Evolutionary conservation across 2,113 vertebrate species (phyloP).

Genomic region (Origma solitaria): DNA sequence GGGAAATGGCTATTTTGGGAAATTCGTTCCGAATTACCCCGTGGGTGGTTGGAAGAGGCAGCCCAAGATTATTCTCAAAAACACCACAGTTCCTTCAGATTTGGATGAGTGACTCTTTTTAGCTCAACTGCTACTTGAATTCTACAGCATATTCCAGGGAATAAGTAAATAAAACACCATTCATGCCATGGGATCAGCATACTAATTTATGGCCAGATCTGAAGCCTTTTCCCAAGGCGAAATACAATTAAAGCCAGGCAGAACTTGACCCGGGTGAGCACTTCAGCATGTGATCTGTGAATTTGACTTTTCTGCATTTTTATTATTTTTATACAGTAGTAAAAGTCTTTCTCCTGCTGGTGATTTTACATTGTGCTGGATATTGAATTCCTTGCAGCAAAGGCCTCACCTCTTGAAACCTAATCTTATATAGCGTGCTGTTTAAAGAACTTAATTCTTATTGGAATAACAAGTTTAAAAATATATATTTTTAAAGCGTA

Average conservation of each 20-base stretch:
- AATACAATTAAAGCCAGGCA: slow-evolving; percentile 51
- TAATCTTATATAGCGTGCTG: background rate
- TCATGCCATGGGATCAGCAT: slow-evolving; percentile 1
- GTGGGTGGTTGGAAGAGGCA: background rate
- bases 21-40: background rate
- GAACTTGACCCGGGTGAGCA: slow-evolving; percentile 31
- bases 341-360: slow-evolving; percentile 16
- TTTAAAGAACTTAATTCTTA: slow-evolving; percentile 53
- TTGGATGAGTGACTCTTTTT: background rate
- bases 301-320: slow-evolving; percentile 46
- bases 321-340: slow-evolving; percentile 3
- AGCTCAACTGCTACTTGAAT: slow-evolving; percentile 18
- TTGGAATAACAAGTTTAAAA: slow-evolving; percentile 44
- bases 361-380: slow-evolving; percentile 16
- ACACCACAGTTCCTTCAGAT: background rate
- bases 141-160: slow-evolving; percentile 25
- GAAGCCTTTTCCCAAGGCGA: slow-evolving; percentile 57
- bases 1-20: background rate
- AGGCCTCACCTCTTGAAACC: slow-evolving; percentile 47
- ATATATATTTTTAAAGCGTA: slow-evolving; percentile 41
- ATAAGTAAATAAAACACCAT: slow-evolving; percentile 56
- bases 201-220: slow-evolving; percentile 39
- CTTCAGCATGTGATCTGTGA: slow-evolving; percentile 31
- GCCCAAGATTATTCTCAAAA: background rate
- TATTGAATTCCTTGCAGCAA: slow-evolving; percentile 28